Evolutionary conservation across 1,140 invertebrate genomes (phyloP).

Genomic region (Drosophila obscura): DNA sequence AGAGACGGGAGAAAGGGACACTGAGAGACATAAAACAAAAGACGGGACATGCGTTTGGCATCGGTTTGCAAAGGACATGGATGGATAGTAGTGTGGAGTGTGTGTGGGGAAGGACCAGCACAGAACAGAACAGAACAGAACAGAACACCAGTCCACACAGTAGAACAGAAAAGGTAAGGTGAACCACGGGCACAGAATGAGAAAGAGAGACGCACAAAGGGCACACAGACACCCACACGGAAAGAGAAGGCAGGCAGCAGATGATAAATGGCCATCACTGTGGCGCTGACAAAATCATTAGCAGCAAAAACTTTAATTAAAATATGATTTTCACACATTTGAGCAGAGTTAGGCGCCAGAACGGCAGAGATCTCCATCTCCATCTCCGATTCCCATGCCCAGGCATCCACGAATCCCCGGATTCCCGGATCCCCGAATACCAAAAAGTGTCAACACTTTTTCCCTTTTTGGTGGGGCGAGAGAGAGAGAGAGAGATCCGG

Average conservation of each 20-base stretch:
- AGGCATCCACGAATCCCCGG: neutral
- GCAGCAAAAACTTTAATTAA: conserved; percentile 72
- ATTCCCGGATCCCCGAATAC: neutral
- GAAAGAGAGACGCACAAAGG: neutral
- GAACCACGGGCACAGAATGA: conserved; percentile 3
- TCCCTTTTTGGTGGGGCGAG: neutral
- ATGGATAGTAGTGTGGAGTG: neutral
- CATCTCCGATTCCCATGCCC: neutral
- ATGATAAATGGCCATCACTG: conserved; percentile 66
- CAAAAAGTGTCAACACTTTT: conserved; percentile 61
- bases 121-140: too few relatives aligned
- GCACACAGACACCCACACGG: neutral
- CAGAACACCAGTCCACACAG: too few relatives aligned
- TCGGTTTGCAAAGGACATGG: conserved; percentile 56
- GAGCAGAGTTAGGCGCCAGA: conserved; percentile 62
- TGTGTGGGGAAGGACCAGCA: too few relatives aligned
- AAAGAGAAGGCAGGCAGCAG: conserved; percentile 6
- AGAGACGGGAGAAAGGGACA: conserved; percentile 19
- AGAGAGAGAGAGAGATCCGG: neutral
- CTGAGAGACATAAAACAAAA: conserved; percentile 41
- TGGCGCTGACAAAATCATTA: conserved; percentile 74
- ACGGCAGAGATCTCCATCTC: conserved; percentile 7
- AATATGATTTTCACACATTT: conserved; percentile 68
- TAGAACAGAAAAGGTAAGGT: too few relatives aligned
- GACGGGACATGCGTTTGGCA: conserved; percentile 69